Conservation (phyloP, 2,797 vertebrate species). For the Pseudochirops cupreus region DNA sequence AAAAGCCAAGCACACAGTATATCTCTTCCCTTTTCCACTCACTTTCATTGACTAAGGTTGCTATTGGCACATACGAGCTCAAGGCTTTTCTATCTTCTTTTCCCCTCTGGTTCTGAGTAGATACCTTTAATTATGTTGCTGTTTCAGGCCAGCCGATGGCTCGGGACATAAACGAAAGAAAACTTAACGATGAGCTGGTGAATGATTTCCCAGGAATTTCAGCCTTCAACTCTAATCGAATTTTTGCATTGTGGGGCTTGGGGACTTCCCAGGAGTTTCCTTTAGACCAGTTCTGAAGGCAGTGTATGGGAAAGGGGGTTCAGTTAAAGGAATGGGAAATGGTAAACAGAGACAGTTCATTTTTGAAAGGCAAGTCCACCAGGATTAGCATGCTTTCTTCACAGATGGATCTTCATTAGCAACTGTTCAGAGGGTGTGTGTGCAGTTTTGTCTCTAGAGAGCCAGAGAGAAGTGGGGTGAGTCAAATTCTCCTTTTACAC, state of each 20-base stretch:
- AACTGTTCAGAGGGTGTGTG: neutral
- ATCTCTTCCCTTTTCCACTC: conserved; percentile 57
- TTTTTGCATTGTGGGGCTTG: conserved; percentile 69
- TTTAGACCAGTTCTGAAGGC: conserved; percentile 45
- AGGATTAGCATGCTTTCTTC: conserved; percentile 60
- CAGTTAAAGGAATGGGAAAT: conserved; percentile 66
- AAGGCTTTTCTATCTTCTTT: conserved; percentile 73
- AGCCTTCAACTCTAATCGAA: conserved; percentile 75
- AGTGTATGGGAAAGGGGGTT: conserved; percentile 60
- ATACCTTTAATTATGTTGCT: conserved; percentile 52
- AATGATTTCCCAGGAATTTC: conserved; percentile 66
- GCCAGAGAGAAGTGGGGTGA: neutral
- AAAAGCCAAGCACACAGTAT: conserved; percentile 80
- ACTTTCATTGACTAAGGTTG: conserved; percentile 76
- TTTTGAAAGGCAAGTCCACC: conserved; percentile 59
- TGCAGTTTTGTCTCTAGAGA: accelerated
- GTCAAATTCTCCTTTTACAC: neutral
- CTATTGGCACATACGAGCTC: conserved; percentile 79
- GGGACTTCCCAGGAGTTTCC: conserved; percentile 55
- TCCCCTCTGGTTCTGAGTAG: conserved; percentile 71
- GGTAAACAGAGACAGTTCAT: conserved; percentile 46
- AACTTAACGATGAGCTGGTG: conserved; percentile 76
- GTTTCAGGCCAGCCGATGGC: conserved; percentile 51
- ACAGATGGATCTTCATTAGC: conserved; percentile 65
- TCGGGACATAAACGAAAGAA: neutral